A percentile compares a stretch with the other conserved stretches of the same genome.
Evolutionary conservation across 2,888 invertebrate species (phyloP).

Genomic region (Shargacucullia verbasci): DNA sequence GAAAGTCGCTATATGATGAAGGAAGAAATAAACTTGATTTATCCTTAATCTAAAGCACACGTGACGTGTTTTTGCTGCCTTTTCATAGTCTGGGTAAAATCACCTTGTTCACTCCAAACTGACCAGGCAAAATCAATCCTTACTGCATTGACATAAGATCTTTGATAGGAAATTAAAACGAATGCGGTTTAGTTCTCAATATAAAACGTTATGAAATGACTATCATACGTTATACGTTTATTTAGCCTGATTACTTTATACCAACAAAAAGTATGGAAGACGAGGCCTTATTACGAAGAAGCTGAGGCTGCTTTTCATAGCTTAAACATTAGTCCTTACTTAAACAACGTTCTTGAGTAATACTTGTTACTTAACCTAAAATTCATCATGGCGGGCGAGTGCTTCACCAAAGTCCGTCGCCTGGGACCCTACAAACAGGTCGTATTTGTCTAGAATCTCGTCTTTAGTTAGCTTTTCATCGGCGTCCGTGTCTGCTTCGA

Average conservation of each 20-base stretch:
- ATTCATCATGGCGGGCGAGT: conserved; percentile 97
- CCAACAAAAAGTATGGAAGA: conserved; percentile 29
- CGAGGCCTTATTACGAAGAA: conserved; percentile 10
- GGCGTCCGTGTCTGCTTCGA: conserved; percentile 97
- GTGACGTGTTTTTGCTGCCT: too few relatives aligned
- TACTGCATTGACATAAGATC: too few relatives aligned
- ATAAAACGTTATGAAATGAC: too few relatives aligned
- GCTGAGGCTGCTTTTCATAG: conserved; percentile 12
- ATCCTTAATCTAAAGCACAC: too few relatives aligned
- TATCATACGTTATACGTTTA: too few relatives aligned
- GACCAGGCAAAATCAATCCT: too few relatives aligned
- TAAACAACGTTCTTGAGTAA: conserved; percentile 22
- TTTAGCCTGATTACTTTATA: background rate
- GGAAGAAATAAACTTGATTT: too few relatives aligned
- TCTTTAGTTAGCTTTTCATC: conserved; percentile 96
- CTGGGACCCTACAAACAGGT: conserved; percentile 99
- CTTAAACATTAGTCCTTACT: conserved; percentile 2
- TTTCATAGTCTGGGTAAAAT: too few relatives aligned
- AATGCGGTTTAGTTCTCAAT: too few relatives aligned
- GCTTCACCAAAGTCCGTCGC: conserved; percentile 99
- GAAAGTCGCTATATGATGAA: too few relatives aligned
- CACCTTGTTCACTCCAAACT: too few relatives aligned
- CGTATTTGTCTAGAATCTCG: conserved; percentile 98
- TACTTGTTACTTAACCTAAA: conserved; percentile 85
- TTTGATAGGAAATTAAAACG: too few relatives aligned